Percentiles rank a stretch among this genome's conserved stretches.
Conservation (phyloP, 2,888 invertebrate genomes). For the Ophion ellenae region DNA sequence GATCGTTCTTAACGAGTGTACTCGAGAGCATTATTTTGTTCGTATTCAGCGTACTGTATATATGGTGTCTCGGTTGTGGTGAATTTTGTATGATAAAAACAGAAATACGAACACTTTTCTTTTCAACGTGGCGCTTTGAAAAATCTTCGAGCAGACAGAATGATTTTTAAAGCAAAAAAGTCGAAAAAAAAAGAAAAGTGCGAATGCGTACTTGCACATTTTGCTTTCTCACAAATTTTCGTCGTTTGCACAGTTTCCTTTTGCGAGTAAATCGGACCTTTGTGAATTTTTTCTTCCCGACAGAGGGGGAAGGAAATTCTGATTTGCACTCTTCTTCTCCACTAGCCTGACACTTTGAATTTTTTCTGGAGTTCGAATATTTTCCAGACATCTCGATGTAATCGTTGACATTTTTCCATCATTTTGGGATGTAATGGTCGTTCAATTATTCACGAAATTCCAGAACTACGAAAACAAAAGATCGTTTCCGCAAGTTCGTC, state of each 20-base stretch:
- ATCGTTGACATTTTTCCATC: not conserved
- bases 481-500: not conserved
- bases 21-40: conserved; percentile 3
- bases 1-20: conserved; percentile 14
- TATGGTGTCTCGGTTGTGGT: conserved; percentile 36
- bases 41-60: conserved; percentile 43
- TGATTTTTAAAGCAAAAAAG: not conserved
- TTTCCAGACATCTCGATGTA: not conserved
- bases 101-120: not conserved
- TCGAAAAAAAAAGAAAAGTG: not conserved
- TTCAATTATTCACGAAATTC: not conserved
- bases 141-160: conserved; percentile 1
- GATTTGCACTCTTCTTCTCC: conserved; percentile 7
- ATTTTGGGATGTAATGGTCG: not conserved
- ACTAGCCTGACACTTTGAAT: conserved; percentile 2
- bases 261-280: not conserved
- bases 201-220: conserved; percentile 25
- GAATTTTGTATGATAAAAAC: conserved; percentile 21
- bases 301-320: not conserved
- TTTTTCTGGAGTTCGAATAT: not conserved
- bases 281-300: not conserved
- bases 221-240: conserved; percentile 46
- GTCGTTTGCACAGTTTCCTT: conserved; percentile 25
- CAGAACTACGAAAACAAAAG: not conserved
- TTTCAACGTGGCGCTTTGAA: conserved; percentile 5